These are phyloP conservation scores for Nipponia nippon DNA, from an alignment of 2,113 vertebrate species.

Conservation along the genomic window DNA sequence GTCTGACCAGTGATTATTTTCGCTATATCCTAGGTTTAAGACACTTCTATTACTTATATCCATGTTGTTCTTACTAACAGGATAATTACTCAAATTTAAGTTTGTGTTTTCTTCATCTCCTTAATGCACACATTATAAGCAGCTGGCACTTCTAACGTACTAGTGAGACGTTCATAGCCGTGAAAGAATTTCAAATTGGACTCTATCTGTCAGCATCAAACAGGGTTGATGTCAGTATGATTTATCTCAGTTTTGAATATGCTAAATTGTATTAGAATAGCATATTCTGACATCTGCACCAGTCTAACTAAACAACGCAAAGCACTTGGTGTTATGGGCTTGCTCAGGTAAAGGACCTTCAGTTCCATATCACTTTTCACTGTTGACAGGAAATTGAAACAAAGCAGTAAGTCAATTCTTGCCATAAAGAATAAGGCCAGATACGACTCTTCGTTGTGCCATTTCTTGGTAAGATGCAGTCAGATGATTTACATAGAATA, in stretches of 20 bases:
- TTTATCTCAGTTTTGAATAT: neutral
- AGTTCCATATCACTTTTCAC: neutral
- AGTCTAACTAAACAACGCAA: neutral
- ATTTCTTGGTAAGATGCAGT: neutral
- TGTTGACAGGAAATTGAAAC: neutral
- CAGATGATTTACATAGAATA: neutral
- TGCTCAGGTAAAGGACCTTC: neutral
- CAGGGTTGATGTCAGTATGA: neutral
- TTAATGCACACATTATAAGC: neutral
- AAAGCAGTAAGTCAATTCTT: neutral
- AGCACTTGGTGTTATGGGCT: neutral
- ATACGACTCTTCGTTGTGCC: neutral
- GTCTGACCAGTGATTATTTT: neutral
- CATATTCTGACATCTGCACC: neutral
- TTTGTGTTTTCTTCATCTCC: neutral
- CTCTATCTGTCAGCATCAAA: neutral
- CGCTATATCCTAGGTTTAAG: neutral
- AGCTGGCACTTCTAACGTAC: neutral
- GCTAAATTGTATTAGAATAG: neutral
- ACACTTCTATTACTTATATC: neutral
- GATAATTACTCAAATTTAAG: neutral
- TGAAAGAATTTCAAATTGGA: neutral
- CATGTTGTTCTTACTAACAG: neutral
- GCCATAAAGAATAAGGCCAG: neutral
- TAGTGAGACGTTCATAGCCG: neutral